Percentiles rank a stretch among this genome's conserved stretches.
phyloP scores from a whole-genome alignment of 1,140 invertebrate species.

The Papilio polyxenes region DNA sequence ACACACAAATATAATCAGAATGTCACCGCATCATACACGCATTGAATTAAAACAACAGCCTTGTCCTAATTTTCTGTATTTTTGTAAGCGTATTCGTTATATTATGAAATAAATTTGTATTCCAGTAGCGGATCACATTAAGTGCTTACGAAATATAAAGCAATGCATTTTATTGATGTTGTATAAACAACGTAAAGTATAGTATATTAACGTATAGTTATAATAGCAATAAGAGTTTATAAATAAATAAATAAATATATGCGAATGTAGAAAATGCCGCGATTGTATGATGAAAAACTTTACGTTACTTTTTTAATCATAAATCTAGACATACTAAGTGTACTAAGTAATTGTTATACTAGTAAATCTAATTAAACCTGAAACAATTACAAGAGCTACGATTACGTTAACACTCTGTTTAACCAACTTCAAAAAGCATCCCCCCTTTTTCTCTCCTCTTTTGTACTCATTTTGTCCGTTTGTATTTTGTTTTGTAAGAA shows the following conservation, averaged over 20 bases:
- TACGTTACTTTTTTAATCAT: background rate
- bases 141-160: constrained; percentile 26
- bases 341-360: too few species aligned
- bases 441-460: too few species aligned
- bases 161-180: background rate
- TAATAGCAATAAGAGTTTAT: too few species aligned
- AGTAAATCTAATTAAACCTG: too few species aligned
- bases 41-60: constrained; percentile 47
- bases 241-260: too few species aligned
- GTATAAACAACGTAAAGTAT: background rate
- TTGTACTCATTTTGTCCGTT: too few species aligned
- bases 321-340: too few species aligned
- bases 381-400: too few species aligned
- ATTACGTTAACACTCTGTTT: too few species aligned
- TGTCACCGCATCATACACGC: constrained; percentile 27
- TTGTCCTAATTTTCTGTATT: constrained; percentile 45
- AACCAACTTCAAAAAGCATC: too few species aligned
- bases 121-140: constrained; percentile 40
- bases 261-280: background rate
- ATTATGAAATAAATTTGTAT: constrained; percentile 48
- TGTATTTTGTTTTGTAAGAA: too few species aligned
- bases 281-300: background rate
- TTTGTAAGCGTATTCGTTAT: constrained; percentile 42
- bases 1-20: constrained; percentile 2
- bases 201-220: too few species aligned